Conservation (phyloP, 2,797 vertebrate genomes). For the Lindbergichthys nudifrons region DNA sequence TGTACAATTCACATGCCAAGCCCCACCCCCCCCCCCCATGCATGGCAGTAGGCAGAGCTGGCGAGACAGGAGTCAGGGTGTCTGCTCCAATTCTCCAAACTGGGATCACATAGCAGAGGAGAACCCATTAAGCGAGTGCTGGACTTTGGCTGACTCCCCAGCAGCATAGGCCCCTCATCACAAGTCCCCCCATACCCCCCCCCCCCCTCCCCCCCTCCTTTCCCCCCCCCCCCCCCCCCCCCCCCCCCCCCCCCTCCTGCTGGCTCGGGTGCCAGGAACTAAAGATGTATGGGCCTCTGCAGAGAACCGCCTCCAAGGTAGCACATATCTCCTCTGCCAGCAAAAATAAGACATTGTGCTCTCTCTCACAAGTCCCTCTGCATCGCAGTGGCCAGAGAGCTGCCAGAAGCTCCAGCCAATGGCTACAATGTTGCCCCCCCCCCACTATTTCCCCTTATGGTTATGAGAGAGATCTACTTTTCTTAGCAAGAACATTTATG, state of each 20-base stretch:
- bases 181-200: conserved; percentile 30
- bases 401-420: conserved; percentile 80
- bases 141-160: conserved; percentile 87
- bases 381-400: conserved; percentile 62
- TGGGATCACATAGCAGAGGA: conserved; percentile 69
- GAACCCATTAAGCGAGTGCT: conserved; percentile 77
- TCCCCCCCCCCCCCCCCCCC: conserved; percentile 18
- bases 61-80: conserved; percentile 75
- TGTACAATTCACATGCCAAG: conserved; percentile 33
- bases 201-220: not conserved
- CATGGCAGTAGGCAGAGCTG: conserved; percentile 39
- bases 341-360: conserved; percentile 81
- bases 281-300: conserved; percentile 74
- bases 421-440: conserved; percentile 75
- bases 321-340: conserved; percentile 72
- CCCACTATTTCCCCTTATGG: conserved; percentile 9
- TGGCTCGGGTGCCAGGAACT: conserved; percentile 74
- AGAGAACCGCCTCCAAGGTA: conserved; percentile 79
- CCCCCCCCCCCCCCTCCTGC: not conserved
- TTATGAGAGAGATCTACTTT: conserved; percentile 63
- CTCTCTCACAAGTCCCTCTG: conserved; percentile 56
- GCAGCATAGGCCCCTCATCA: conserved; percentile 65
- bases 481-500: conserved; percentile 45
- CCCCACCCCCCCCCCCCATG: not conserved
- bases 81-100: conserved; percentile 80